Conservation (phyloP, 2,888 invertebrate genomes). For the Ceraclea dissimilis region DNA sequence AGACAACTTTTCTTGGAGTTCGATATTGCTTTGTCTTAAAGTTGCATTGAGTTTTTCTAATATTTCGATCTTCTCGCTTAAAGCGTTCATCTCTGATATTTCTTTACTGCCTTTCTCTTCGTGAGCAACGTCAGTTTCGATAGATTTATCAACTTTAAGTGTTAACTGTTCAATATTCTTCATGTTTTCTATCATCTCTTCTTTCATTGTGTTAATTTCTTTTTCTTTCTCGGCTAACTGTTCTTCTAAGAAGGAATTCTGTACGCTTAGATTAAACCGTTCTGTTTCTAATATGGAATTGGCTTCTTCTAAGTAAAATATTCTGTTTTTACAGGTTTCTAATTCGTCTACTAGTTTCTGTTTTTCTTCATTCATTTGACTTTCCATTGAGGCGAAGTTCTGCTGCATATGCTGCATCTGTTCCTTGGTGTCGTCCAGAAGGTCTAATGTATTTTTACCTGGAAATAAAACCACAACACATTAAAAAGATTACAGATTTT, state of each 20-base stretch:
- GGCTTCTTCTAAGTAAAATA: constrained; percentile 49
- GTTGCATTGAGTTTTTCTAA: constrained; percentile 47
- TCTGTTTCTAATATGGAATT: constrained; percentile 46
- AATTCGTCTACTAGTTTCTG: constrained; percentile 47
- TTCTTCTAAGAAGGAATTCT: constrained; percentile 47
- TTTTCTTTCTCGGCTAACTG: constrained; percentile 46
- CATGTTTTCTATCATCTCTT: constrained; percentile 27
- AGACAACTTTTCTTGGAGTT: constrained; percentile 22
- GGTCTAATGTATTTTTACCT: constrained; percentile 62
- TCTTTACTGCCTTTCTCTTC: constrained; percentile 53
- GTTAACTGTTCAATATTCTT: constrained; percentile 34
- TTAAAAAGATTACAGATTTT: too few relatives aligned
- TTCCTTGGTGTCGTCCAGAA: constrained; percentile 70
- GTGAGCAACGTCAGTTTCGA: constrained; percentile 35
- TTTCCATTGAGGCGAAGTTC: constrained; percentile 63
- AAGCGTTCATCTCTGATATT: constrained; percentile 39
- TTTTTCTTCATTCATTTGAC: constrained; percentile 62
- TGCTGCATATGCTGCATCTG: constrained; percentile 77
- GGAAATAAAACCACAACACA: constrained; percentile 8
- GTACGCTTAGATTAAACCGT: constrained; percentile 45
- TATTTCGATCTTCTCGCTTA: constrained; percentile 45
- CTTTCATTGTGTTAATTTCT: constrained; percentile 31
- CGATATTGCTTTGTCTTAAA: constrained; percentile 42
- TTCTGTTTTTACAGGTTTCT: constrained; percentile 48
- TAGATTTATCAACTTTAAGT: constrained; percentile 34